These are phyloP conservation scores for Microplitis demolitor DNA, from an alignment of 1,140 invertebrate species.

Conservation along the genomic window DNA sequence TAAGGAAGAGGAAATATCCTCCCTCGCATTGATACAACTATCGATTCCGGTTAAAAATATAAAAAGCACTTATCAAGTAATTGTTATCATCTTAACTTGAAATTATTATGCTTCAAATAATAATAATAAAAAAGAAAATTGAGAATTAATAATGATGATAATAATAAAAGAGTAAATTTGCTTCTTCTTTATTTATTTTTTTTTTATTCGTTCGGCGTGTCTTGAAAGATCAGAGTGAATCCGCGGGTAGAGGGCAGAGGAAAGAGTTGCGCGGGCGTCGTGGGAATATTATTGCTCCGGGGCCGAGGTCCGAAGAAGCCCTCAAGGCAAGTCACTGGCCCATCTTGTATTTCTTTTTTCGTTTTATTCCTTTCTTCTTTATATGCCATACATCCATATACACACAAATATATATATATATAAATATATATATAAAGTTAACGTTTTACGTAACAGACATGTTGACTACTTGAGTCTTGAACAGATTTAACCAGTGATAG, in stretches of 20 bases:
- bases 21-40: no score
- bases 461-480: neutral
- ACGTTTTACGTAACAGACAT: slow-evolving; percentile 34
- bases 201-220: no score
- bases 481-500: neutral
- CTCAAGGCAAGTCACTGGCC: slow-evolving; percentile 44
- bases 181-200: no score
- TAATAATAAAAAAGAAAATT: no score
- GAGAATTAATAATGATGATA: no score
- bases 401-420: neutral
- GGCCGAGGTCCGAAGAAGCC: slow-evolving; percentile 34
- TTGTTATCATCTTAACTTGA: no score
- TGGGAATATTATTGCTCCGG: slow-evolving; percentile 54
- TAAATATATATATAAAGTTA: neutral
- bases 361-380: slow-evolving; percentile 19
- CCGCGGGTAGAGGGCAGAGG: neutral
- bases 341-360: slow-evolving; percentile 24
- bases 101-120: no score
- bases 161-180: no score
- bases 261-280: slow-evolving; percentile 50
- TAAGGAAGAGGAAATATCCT: no score
- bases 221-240: no score
- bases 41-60: no score
- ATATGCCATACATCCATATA: neutral
- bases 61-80: no score